Conservation (phyloP, 2,113 vertebrate species). For the Anarhynchus alexandrinus region DNA sequence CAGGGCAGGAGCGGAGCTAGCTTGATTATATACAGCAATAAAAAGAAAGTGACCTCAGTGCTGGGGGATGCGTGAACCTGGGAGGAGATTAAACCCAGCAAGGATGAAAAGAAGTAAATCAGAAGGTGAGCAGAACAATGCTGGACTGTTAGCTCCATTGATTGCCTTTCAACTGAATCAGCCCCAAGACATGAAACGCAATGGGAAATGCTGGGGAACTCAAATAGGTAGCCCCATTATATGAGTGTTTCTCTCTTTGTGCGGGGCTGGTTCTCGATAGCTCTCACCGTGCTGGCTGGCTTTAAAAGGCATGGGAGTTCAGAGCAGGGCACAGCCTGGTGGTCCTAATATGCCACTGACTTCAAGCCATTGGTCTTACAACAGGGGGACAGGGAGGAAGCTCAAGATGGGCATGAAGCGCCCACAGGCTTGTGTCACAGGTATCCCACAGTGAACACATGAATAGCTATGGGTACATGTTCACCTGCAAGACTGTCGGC, state of each 20-base stretch:
- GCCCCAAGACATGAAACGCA: constrained; percentile 21
- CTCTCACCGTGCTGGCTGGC: not conserved
- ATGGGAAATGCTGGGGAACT: constrained; percentile 46
- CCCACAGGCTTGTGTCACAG: not conserved
- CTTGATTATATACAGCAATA: constrained; percentile 47
- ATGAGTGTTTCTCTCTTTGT: constrained; percentile 3
- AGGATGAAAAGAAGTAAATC: constrained; percentile 64
- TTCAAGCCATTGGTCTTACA: not conserved
- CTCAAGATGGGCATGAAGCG: not conserved
- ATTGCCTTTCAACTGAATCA: constrained; percentile 60
- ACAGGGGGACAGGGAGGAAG: not conserved
- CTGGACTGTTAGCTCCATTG: constrained; percentile 45
- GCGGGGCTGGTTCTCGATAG: not conserved
- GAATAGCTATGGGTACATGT: not conserved
- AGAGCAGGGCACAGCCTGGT: not conserved
- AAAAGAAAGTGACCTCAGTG: constrained; percentile 45
- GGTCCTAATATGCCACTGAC: not conserved
- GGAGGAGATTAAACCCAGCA: constrained; percentile 30
- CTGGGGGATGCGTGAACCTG: constrained; percentile 16
- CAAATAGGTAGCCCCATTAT: constrained; percentile 47
- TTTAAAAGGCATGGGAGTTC: not conserved
- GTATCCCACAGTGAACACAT: not conserved
- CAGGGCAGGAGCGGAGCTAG: not conserved
- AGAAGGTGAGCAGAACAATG: constrained; percentile 65
- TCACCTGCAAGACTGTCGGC: not conserved